Evolutionary conservation across 2,888 invertebrate species (phyloP).

Genomic region (Coleophora deauratella): DNA sequence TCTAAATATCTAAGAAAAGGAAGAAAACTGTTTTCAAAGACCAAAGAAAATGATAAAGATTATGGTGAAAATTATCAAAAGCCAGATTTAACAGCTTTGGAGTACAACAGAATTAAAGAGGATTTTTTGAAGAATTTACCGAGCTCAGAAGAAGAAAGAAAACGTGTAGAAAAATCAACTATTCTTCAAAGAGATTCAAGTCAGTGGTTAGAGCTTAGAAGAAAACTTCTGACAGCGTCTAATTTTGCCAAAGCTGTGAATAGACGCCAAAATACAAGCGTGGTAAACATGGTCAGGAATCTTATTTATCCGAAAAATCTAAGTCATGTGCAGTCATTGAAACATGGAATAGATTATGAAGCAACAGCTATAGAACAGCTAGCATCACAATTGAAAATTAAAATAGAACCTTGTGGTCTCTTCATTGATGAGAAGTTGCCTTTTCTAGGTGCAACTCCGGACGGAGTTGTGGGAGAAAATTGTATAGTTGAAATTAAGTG

Average conservation of each 20-base stretch:
- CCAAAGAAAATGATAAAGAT: background rate
- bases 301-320: slow-evolving; percentile 8
- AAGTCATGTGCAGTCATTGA: slow-evolving; percentile 7
- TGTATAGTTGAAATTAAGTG: slow-evolving; percentile 14
- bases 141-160: slow-evolving; percentile 1
- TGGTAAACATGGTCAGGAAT: background rate
- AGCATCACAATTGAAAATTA: slow-evolving; percentile 3
- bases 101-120: background rate
- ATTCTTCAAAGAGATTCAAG: slow-evolving; percentile 11
- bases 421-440: slow-evolving; percentile 11
- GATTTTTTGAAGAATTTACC: background rate
- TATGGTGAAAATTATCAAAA: background rate
- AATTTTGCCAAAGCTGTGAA: slow-evolving; percentile 11
- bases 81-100: background rate
- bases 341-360: slow-evolving; percentile 12
- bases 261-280: background rate
- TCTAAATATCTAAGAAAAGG: background rate
- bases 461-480: slow-evolving; percentile 7
- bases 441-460: slow-evolving; percentile 13
- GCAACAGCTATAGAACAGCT: slow-evolving; percentile 9
- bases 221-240: slow-evolving; percentile 13
- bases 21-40: background rate
- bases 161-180: slow-evolving; percentile 2
- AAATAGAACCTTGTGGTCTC: slow-evolving; percentile 11
- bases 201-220: slow-evolving; percentile 14